Evolutionary conservation across 2,113 vertebrate species (phyloP).

Genomic region (Smithornis capensis): DNA sequence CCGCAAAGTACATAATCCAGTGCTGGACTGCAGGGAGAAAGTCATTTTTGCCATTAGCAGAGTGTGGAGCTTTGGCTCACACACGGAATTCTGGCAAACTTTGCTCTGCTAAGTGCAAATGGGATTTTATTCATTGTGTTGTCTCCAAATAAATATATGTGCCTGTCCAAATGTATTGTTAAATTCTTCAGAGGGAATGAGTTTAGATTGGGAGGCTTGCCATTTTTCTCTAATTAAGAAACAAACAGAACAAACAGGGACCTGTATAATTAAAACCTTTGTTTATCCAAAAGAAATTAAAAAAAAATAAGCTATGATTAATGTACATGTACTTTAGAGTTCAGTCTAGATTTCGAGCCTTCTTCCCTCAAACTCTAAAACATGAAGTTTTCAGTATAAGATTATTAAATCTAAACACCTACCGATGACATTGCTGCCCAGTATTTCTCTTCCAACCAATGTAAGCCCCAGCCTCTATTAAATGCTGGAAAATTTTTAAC

Average conservation of each 20-base stretch:
- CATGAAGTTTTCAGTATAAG: background rate
- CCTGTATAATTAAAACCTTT: conserved; percentile 73
- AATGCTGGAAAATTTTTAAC: background rate
- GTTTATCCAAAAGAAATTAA: conserved; percentile 60
- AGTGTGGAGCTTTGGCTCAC: conserved; percentile 59
- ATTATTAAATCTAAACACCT: background rate
- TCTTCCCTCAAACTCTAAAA: background rate
- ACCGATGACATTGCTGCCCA: background rate
- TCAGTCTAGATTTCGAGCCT: background rate
- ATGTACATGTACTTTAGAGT: conserved; percentile 27
- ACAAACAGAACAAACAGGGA: conserved; percentile 53
- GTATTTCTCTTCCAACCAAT: background rate
- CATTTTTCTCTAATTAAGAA: conserved; percentile 74
- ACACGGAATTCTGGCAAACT: conserved; percentile 50
- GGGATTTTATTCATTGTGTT: conserved; percentile 64
- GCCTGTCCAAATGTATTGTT: conserved; percentile 63
- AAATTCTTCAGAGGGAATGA: conserved; percentile 61
- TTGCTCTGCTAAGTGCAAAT: conserved; percentile 65
- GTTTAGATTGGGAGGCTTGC: conserved; percentile 63
- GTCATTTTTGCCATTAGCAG: conserved; percentile 60
- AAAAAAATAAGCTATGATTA: conserved; percentile 35
- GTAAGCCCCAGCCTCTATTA: background rate
- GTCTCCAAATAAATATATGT: conserved; percentile 70
- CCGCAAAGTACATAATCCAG: conserved; percentile 50
- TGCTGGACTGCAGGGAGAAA: conserved; percentile 51